Base-by-base conservation (phyloP, 2,113 vertebrate genomes). In the Sprattus sprattus region DNA sequence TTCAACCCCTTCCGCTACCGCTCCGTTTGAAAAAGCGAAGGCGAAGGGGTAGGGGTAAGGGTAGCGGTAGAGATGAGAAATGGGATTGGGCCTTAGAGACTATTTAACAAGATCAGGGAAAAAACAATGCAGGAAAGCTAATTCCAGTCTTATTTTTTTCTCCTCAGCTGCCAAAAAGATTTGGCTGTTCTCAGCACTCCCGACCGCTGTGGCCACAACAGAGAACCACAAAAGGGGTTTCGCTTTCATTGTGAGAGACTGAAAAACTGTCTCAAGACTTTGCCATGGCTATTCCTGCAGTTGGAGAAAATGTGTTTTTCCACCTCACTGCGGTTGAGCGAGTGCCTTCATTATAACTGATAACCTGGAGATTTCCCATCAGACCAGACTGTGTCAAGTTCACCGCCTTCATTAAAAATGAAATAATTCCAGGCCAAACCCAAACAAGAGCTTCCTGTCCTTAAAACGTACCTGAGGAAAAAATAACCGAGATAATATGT, bases 321-420 rank as follows among this genome's bases (percentile, higher is more conserved):
- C 32, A 39, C 28, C 71, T 78, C 71, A 78, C 28, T 78, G 32
- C 18, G 10, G 11, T 11, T 32, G 32, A 78, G 28, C 71, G 4
- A 32, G 71, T 78, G 71, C 67, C 67, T 15, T 32, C 67, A 39
- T 75, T 75, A 75, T 75, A 75, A 32, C 11, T 32, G 10, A 78
- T 78, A 78, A 78, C 32, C 71, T 39, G 32, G 20, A 78, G 71
- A 78, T 78, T 78, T 78, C 71, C 32, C 71, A 78, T 11, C 71
- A 78, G 71, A 32, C 25, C 25, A 32, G 71, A 39, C 13, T 39
- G 71, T 78, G 71, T 78, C 71, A 78, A 39, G 71, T 78, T 78
- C 71, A 78, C 9, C 25, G 4, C 32, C 71, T 78, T 78, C 71
- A 78, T 39, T 78, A 78, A 78, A 39, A 78, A 78, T 78, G 28